phyloP scores from a whole-genome alignment of 2,888 invertebrate genomes.

The Andrena haemorrhoa region DNA sequence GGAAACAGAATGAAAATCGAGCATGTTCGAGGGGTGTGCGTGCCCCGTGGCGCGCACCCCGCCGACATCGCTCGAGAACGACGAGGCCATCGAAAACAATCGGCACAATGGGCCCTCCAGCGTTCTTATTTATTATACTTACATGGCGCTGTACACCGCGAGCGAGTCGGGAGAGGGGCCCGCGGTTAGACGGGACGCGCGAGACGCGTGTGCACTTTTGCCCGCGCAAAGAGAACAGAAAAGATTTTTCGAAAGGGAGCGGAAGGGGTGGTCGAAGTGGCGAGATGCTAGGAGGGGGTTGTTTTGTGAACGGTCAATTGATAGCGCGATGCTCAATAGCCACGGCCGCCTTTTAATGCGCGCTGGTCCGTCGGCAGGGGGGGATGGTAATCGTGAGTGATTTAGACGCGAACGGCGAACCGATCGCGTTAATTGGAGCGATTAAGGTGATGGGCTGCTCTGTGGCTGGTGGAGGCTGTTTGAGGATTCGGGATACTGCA shows the following conservation, averaged over 20 bases:
- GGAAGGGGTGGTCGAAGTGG: constrained; percentile 27
- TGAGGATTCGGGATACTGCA: neutral
- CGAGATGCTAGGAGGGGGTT: constrained; percentile 43
- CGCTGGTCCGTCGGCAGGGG: constrained; percentile 8
- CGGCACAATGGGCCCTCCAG: constrained; percentile 77
- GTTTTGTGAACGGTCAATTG: constrained; percentile 62
- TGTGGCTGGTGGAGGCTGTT: neutral
- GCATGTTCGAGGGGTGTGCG: constrained; percentile 18
- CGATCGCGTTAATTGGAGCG: neutral
- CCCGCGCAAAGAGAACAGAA: constrained; percentile 61
- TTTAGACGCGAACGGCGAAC: constrained; percentile 18
- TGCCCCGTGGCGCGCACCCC: constrained; percentile 77
- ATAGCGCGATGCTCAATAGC: constrained; percentile 53
- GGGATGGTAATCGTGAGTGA: constrained; percentile 18
- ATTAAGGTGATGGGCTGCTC: neutral
- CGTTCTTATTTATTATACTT: constrained; percentile 80
- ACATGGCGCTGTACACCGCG: constrained; percentile 73
- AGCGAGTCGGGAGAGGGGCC: constrained; percentile 34
- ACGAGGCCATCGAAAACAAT: constrained; percentile 80
- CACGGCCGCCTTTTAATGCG: constrained; percentile 49
- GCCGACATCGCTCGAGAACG: constrained; percentile 70
- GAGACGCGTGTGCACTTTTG: constrained; percentile 61
- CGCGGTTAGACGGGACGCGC: constrained; percentile 54
- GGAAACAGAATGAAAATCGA: constrained; percentile 55
- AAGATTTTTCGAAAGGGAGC: constrained; percentile 50